Evolutionary conservation across 2,888 invertebrate genomes (phyloP).

Genomic region (Catocala sponsa): DNA sequence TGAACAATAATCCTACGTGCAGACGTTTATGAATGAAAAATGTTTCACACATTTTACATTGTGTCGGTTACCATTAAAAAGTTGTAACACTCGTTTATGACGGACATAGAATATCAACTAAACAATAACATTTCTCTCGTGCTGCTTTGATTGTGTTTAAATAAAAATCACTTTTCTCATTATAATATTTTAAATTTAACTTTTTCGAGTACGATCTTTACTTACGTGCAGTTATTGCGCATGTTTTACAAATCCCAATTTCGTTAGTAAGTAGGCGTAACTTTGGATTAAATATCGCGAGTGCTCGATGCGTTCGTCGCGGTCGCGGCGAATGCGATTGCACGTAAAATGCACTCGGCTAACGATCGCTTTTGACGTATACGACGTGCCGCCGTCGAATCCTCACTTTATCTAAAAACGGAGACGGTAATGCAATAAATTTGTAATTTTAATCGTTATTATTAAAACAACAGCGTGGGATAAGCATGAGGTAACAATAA

Average conservation of each 20-base stretch:
- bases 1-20: constrained; percentile 1
- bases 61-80: constrained; percentile 6
- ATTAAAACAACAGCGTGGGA: constrained; percentile 80
- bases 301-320: constrained; percentile 17
- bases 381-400: constrained; percentile 54
- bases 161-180: background rate
- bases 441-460: constrained; percentile 82
- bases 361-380: constrained; percentile 56
- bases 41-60: constrained; percentile 1
- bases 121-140: background rate
- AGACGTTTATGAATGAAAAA: constrained; percentile 12
- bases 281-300: constrained; percentile 43
- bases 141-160: background rate
- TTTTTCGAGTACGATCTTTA: constrained; percentile 23
- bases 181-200: constrained; percentile 21
- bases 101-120: background rate
- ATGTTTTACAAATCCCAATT: constrained; percentile 37
- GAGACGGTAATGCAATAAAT: constrained; percentile 76
- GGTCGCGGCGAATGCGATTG: constrained; percentile 52
- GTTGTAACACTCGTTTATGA: constrained; percentile 1
- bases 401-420: constrained; percentile 74
- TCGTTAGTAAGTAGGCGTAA: constrained; percentile 33
- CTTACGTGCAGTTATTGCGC: constrained; percentile 32
- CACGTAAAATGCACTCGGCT: constrained; percentile 57
- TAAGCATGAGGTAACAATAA: constrained; percentile 74